Evolutionary conservation across 1,140 invertebrate genomes (phyloP).

Genomic region (Orussus abietinus): DNA sequence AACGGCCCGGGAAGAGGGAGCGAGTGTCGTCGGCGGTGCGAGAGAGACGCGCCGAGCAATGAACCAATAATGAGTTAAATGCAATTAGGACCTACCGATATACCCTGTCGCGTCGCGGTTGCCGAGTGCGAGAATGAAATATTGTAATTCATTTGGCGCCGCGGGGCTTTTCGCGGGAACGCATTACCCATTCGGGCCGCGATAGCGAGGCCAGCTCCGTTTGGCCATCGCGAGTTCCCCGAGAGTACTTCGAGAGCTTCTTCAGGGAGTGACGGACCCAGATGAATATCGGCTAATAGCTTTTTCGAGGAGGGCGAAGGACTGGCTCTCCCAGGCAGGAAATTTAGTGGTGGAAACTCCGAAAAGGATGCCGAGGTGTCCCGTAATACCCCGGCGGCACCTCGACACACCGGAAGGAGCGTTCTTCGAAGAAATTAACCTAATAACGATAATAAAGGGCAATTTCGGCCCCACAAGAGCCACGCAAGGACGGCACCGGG

Average conservation of each 20-base stretch:
- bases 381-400: too few relatives aligned
- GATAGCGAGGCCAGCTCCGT: slow-evolving; percentile 22
- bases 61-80: slow-evolving; percentile 37
- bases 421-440: too few relatives aligned
- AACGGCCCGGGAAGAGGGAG: too few relatives aligned
- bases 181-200: slow-evolving; percentile 33
- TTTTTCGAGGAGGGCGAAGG: slow-evolving; percentile 28
- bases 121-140: slow-evolving; percentile 39
- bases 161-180: slow-evolving; percentile 30
- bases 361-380: too few relatives aligned
- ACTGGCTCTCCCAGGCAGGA: not conserved
- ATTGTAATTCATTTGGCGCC: slow-evolving; percentile 42
- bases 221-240: slow-evolving; percentile 22
- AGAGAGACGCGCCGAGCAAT: too few relatives aligned
- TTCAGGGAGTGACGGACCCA: slow-evolving; percentile 43
- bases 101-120: slow-evolving; percentile 19
- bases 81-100: slow-evolving; percentile 35
- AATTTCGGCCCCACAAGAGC: too few relatives aligned
- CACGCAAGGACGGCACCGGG: too few relatives aligned
- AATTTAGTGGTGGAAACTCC: not conserved
- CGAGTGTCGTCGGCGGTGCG: too few relatives aligned
- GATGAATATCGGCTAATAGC: slow-evolving; percentile 51
- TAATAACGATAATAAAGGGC: too few relatives aligned
- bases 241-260: too few relatives aligned
- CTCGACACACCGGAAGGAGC: too few relatives aligned